A percentile compares a stretch with the other conserved stretches of the same genome.
Evolutionary conservation across 1,140 invertebrate genomes (phyloP).

Genomic region (Lepeophtheirus salmonis): DNA sequence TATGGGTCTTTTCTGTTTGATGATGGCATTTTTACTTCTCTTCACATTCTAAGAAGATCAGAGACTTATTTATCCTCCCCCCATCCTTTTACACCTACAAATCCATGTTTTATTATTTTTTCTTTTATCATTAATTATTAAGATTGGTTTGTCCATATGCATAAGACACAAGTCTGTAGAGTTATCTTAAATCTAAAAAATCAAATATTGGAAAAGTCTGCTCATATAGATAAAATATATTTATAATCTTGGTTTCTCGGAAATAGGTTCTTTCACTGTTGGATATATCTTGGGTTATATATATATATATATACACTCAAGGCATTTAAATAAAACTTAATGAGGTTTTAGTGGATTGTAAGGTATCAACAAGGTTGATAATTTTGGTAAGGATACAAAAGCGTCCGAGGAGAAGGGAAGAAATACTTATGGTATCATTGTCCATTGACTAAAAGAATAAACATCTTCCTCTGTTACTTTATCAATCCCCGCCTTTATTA

Average conservation of each 20-base stretch:
- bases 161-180: background rate
- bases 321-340: background rate
- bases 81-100: background rate
- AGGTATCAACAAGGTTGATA: no score
- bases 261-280: background rate
- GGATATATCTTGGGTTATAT: background rate
- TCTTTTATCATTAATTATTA: background rate
- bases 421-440: no score
- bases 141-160: background rate
- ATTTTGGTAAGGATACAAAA: no score
- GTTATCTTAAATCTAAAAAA: background rate
- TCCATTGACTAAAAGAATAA: no score
- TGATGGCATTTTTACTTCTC: slow-evolving; percentile 98
- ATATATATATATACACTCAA: background rate
- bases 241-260: background rate
- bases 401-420: no score
- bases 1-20: slow-evolving; percentile 99
- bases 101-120: background rate
- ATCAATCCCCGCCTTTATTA: no score
- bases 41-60: slow-evolving; percentile 83
- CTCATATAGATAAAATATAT: background rate
- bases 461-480: no score
- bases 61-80: background rate
- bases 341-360: no score
- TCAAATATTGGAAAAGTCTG: background rate